Evolutionary conservation across 1,140 invertebrate genomes (phyloP).

Genomic region (Megathymus violae): DNA sequence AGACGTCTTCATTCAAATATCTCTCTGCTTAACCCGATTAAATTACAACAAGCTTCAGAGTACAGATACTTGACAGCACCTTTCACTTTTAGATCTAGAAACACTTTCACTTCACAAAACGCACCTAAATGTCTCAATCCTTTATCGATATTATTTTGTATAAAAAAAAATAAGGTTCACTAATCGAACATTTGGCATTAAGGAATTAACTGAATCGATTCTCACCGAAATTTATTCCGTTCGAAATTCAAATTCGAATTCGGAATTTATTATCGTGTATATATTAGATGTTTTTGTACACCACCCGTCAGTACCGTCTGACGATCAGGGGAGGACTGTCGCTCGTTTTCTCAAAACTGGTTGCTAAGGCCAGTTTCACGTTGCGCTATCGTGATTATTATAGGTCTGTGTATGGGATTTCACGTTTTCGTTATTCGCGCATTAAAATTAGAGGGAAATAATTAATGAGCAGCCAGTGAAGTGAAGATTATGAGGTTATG

Average conservation of each 20-base stretch:
- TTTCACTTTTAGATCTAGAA: conserved; percentile 71
- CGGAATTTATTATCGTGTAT: conserved; percentile 23
- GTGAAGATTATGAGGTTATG: neutral
- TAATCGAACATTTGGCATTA: conserved; percentile 4
- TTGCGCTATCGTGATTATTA: conserved; percentile 62
- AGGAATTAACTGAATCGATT: too few species aligned
- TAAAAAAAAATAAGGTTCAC: conserved; percentile 2
- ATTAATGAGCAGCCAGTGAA: conserved; percentile 14
- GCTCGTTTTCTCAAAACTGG: conserved; percentile 60
- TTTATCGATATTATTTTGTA: neutral
- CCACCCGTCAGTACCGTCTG: conserved; percentile 36
- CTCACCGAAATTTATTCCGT: neutral
- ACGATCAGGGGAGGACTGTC: conserved; percentile 41
- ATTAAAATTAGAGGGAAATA: conserved; percentile 33
- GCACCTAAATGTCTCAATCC: conserved; percentile 29
- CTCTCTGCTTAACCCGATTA: conserved; percentile 57
- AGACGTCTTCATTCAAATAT: conserved; percentile 51
- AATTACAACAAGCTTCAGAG: conserved; percentile 53
- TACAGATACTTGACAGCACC: conserved; percentile 58
- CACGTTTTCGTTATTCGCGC: conserved; percentile 35
- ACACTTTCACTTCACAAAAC: conserved; percentile 65
- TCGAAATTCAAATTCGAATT: conserved; percentile 28
- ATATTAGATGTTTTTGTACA: conserved; percentile 23
- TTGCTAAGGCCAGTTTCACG: conserved; percentile 53
- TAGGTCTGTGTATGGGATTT: conserved; percentile 49